Percentiles rank a stretch among this genome's conserved stretches.
Evolutionary conservation across 1,140 invertebrate genomes (phyloP).

Genomic region (Dendrolimus punctatus): DNA sequence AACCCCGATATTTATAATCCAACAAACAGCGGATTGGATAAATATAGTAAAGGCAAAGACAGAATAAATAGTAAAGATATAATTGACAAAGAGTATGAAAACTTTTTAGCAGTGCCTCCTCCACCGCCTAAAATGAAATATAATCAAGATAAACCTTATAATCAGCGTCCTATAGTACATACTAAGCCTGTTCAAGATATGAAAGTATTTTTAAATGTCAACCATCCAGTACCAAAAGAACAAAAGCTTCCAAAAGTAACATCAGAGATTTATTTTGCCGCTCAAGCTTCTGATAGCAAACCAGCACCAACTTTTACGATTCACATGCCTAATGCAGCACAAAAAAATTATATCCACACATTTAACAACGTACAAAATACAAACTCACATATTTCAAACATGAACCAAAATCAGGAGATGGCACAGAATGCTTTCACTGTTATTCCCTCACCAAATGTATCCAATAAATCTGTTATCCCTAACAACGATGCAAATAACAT

Average conservation of each 20-base stretch:
- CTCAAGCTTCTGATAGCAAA: slow-evolving; percentile 49
- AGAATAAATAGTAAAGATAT: slow-evolving; percentile 43
- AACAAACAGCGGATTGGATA: slow-evolving; percentile 35
- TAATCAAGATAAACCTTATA: slow-evolving; percentile 42
- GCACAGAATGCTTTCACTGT: slow-evolving; percentile 21
- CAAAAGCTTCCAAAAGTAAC: slow-evolving; percentile 60
- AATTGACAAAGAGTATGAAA: slow-evolving; percentile 66
- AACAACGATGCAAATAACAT: slow-evolving; percentile 31
- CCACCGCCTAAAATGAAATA: slow-evolving; percentile 53
- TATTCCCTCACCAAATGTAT: slow-evolving; percentile 24
- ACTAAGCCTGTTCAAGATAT: slow-evolving; percentile 56
- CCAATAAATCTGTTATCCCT: slow-evolving; percentile 28
- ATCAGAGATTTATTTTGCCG: slow-evolving; percentile 68
- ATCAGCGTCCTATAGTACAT: slow-evolving; percentile 42
- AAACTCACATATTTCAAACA: too few relatives aligned
- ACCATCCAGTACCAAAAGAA: slow-evolving; percentile 49
- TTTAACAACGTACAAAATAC: too few relatives aligned
- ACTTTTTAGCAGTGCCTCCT: slow-evolving; percentile 63
- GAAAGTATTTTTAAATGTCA: slow-evolving; percentile 57
- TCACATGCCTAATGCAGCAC: slow-evolving; percentile 33
- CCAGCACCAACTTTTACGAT: slow-evolving; percentile 47
- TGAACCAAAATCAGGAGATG: too few relatives aligned
- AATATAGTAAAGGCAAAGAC: slow-evolving; percentile 29
- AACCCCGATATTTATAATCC: slow-evolving; percentile 53
- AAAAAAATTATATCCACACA: background rate